Percentiles rank a stretch among this genome's conserved stretches.
Conservation (phyloP, 2,797 vertebrate genomes). For the Brachyrhaphis roseni region DNA sequence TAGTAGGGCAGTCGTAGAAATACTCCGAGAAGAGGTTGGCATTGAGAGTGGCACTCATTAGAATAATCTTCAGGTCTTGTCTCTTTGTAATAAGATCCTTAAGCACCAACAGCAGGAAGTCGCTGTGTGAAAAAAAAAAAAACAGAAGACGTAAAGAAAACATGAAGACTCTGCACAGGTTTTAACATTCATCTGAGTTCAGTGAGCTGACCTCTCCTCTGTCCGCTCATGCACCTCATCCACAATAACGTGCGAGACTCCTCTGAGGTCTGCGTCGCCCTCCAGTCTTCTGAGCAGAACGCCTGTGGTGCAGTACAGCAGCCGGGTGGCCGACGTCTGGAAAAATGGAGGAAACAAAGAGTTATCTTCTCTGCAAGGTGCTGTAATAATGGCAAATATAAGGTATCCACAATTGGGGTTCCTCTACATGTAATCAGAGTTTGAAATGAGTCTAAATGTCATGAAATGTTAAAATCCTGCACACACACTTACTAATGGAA, state of each 20-base stretch:
- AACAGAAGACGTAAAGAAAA: not conserved
- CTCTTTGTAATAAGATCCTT: conserved; percentile 91
- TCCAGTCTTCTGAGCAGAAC: conserved; percentile 92
- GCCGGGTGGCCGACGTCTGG: conserved; percentile 91
- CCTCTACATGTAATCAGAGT: no score
- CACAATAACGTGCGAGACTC: conserved; percentile 91
- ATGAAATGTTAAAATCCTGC: no score
- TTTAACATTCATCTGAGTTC: not conserved
- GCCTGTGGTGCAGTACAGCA: conserved; percentile 96
- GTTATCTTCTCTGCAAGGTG: not conserved
- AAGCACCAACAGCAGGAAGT: conserved; percentile 94
- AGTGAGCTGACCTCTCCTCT: conserved; percentile 90
- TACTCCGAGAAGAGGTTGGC: conserved; percentile 95
- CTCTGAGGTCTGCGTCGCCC: conserved; percentile 87
- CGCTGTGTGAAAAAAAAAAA: conserved; percentile 75
- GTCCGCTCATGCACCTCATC: conserved; percentile 98
- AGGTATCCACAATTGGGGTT: not conserved
- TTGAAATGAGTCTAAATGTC: no score
- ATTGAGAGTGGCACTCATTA: conserved; percentile 98
- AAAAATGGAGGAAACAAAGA: not conserved
- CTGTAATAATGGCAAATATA: not conserved
- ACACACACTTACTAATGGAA: not conserved
- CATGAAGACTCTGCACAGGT: not conserved
- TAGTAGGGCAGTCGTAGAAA: conserved; percentile 87
- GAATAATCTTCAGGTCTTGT: conserved; percentile 89